Base-by-base conservation (phyloP, 1,140 invertebrate species). In the Drosophila yakuba region DNA sequence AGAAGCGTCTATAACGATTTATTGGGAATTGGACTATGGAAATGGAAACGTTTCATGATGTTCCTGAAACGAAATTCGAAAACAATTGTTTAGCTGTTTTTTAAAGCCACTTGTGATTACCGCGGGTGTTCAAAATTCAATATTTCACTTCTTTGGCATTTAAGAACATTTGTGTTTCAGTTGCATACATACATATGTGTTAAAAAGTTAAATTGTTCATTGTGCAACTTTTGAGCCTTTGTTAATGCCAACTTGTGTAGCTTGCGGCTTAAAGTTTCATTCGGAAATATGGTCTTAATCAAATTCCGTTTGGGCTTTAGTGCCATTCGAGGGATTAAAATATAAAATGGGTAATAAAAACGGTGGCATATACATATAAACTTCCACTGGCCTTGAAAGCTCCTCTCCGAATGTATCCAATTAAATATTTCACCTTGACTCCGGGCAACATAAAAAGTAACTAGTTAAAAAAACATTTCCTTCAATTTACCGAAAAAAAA, bases 1-100 rank as follows among this genome's bases (percentile, higher is more conserved):
- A 63, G 20, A 64, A 47, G 64, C 44, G 23, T 59, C 38, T 61
- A 45, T 57, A 55, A 41, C 57, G 35, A 54, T 63, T 59, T 32
- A 60, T 58, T 58, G 45, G 28, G 25, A 45, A 45, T 58, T 58
- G 56, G 28, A 61, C 61, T 64, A 61, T 15, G 55, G 56, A 44
- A 36, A 64, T 32, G 56, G 64, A 68, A 68, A 68, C 61, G 66
- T 66, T 68, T 68, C 44, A 66, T 68, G 64, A 67, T 68, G 64
- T 68, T 52, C 62, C 64, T 68, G 64, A 68, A 68, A 68, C 38
- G 64, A 68, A 32, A 68, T 68, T 52, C 12, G 59, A 66, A 66
- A 68, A 67, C 60, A 64, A 35, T 45, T 43, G 25, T 64, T 64
- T 61, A 64, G 61, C 56, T 61, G 57, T 61, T 28, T 61, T 25